Conservation (phyloP, 2,888 invertebrate species). For the Yponomeuta sedellus region DNA sequence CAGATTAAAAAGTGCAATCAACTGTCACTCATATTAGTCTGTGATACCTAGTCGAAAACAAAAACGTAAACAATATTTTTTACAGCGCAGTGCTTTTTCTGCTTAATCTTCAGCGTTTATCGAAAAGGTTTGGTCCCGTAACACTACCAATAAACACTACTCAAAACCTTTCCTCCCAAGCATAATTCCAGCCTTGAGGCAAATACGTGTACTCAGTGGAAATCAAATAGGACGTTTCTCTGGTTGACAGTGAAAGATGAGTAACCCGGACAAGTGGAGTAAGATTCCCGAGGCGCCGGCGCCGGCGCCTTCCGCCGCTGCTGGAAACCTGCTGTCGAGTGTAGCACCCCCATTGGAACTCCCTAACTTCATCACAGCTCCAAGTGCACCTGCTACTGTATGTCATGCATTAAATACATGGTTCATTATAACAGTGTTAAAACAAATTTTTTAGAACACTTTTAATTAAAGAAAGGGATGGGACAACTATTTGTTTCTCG, state of each 20-base stretch:
- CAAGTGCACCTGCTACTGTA: constrained; percentile 25
- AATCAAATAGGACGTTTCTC: not conserved
- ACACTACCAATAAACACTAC: not conserved
- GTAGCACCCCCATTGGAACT: constrained; percentile 82
- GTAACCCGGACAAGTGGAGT: constrained; percentile 47
- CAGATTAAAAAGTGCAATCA: not conserved
- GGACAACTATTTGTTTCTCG: too few relatives aligned
- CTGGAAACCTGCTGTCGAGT: constrained; percentile 79
- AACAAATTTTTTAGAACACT: too few relatives aligned
- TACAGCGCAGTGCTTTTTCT: not conserved
- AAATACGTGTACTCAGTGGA: not conserved
- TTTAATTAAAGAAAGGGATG: too few relatives aligned
- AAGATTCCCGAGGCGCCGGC: constrained; percentile 65
- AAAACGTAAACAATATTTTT: constrained; percentile 1
- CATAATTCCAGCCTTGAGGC: not conserved
- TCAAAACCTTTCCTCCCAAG: not conserved
- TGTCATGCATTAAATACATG: too few relatives aligned
- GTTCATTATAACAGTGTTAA: too few relatives aligned
- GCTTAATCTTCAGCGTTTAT: not conserved
- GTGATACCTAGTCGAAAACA: not conserved
- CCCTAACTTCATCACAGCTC: constrained; percentile 78
- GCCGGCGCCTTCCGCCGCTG: constrained; percentile 54
- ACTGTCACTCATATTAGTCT: not conserved
- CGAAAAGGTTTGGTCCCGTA: not conserved
- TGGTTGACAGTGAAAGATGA: constrained; percentile 29